Conservation (phyloP, 2,797 vertebrate genomes). For the Anguilla pacifica region DNA sequence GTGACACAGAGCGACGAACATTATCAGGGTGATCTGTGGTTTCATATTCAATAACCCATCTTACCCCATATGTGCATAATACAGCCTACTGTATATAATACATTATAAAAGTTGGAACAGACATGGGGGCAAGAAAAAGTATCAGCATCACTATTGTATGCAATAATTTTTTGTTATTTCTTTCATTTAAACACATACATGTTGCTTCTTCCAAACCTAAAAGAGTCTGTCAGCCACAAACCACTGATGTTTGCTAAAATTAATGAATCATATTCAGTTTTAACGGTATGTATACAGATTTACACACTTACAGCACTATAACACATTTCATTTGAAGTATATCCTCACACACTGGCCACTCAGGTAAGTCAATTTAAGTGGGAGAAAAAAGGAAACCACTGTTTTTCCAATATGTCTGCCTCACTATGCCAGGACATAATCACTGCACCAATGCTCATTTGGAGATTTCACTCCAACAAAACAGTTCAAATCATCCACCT, state of each 20-base stretch:
- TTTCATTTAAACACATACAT: neutral
- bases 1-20: too few relatives aligned
- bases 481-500: conserved; percentile 24
- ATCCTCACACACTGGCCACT: neutral
- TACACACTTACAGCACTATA: neutral
- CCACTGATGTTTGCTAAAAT: neutral
- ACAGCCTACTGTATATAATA: neutral
- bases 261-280: neutral
- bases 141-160: neutral
- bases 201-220: neutral
- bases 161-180: neutral
- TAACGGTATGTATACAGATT: too few relatives aligned
- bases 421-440: conserved; percentile 14
- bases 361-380: conserved; percentile 9
- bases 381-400: neutral
- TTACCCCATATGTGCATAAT: neutral
- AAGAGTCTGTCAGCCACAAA: neutral
- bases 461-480: conserved; percentile 17
- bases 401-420: neutral
- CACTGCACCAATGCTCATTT: conserved; percentile 13
- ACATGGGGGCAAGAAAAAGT: neutral
- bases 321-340: neutral
- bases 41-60: neutral
- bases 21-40: too few relatives aligned
- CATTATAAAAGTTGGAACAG: neutral